Evolutionary conservation across 2,888 invertebrate genomes (phyloP).

Genomic region (Eupithecia exiguata): DNA sequence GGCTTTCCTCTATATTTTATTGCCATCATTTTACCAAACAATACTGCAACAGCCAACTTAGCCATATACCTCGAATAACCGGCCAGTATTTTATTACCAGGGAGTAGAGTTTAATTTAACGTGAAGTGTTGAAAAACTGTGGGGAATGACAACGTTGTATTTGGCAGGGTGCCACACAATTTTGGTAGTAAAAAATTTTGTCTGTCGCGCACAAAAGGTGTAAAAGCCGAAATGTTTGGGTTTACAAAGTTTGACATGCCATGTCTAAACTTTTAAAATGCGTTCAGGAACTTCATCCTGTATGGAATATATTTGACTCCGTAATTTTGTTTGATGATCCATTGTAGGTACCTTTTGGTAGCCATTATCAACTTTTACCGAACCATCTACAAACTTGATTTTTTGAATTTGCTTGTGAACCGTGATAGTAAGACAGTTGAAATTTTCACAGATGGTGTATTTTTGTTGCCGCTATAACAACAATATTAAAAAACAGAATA

Average conservation of each 20-base stretch:
- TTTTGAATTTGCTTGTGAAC: not conserved
- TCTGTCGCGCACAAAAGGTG: slow-evolving; percentile 72
- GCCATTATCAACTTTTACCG: not conserved
- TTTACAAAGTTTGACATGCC: slow-evolving; percentile 57
- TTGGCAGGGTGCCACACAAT: slow-evolving; percentile 73
- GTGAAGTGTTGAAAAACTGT: slow-evolving; percentile 21
- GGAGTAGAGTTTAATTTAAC: slow-evolving; percentile 45
- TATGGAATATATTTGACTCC: slow-evolving; percentile 12
- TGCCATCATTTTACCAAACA: slow-evolving; percentile 76
- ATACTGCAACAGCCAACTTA: slow-evolving; percentile 59
- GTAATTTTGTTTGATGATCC: not conserved
- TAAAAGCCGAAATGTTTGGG: slow-evolving; percentile 68
- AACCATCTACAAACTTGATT: not conserved
- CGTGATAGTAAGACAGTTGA: too few species aligned
- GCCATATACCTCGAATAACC: slow-evolving; percentile 35
- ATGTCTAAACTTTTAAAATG: slow-evolving; percentile 41
- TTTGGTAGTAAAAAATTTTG: slow-evolving; percentile 67
- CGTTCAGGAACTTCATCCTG: slow-evolving; percentile 16
- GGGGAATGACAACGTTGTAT: slow-evolving; percentile 48
- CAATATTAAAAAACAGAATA: too few species aligned
- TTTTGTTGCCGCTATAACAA: too few species aligned
- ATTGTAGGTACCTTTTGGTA: not conserved
- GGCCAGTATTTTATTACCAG: slow-evolving; percentile 44
- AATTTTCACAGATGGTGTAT: too few species aligned
- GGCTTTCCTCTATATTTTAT: slow-evolving; percentile 72